Base-by-base conservation (phyloP, 2,888 invertebrate genomes). In the Candidula unifasciata region DNA sequence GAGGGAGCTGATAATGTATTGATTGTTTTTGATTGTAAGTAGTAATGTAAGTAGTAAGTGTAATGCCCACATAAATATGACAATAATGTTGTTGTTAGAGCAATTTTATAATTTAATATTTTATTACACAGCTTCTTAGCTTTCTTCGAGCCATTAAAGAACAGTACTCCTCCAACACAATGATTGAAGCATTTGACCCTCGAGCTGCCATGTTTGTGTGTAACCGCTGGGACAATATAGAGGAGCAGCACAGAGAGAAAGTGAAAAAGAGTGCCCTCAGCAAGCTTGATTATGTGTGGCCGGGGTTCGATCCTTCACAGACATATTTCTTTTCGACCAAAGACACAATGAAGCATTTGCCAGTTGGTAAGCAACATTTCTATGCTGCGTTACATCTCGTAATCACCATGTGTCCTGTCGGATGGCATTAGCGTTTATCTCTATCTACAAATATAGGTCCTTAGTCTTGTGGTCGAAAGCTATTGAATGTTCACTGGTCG, bases 151-250 rank as follows among this genome's bases (percentile, higher is more conserved):
- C 89, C 27, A 89, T 91, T 35, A 86, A 89, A n/a, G 87, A 89
- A n/a, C 66, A 85, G 21, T 87, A 84, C 44, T 44, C 79, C 3
- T 57, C 54, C n/a, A 68, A 54, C 27, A 21, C 68, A 13, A 27
- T 64, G 37, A n/a, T 60, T 24, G 85, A 83, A 6, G 30, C 76
- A 8, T 90, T 90, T 77, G 88, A 92, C 85, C 90, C 91, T 1
- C 73, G 86, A 35, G 87, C 91, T 1, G 91, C 92, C 64, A 86
- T 92, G 81, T 92, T 92, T 87, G 89, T 92, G 8, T 92, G 91
- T 78, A 91, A 92, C 79, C 88, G 90, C 6, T 91, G 91, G 89
- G 92, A 92, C 83, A 87, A 89, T 21, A 88, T 92, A 6, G 85
- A 87, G 8, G 88, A 87, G 24, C 81, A 86, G 0, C 89, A 90